Percentiles rank a stretch among this genome's conserved stretches.
phyloP scores from a whole-genome alignment of 1,140 invertebrate genomes.

The Leptopilina boulardi region DNA sequence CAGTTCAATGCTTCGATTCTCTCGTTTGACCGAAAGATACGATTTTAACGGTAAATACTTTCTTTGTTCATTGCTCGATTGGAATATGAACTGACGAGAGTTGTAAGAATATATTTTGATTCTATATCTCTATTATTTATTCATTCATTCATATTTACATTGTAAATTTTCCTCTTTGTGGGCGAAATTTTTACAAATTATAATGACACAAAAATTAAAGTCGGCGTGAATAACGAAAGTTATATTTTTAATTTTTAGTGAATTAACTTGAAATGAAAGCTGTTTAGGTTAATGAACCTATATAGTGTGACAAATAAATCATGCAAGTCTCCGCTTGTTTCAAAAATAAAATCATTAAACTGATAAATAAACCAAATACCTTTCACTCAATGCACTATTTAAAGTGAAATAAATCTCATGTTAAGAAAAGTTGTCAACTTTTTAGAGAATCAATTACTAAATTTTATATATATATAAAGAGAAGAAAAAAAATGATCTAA shows the following conservation, averaged over 20 bases:
- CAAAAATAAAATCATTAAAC: slow-evolving; percentile 1
- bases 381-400: neutral
- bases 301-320: slow-evolving; percentile 18
- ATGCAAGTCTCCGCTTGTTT: slow-evolving; percentile 5
- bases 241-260: neutral
- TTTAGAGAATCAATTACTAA: neutral
- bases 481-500: too few relatives aligned
- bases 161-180: too few relatives aligned
- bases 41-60: slow-evolving; percentile 52
- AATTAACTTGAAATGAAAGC: slow-evolving; percentile 14
- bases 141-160: neutral
- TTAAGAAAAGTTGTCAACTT: neutral
- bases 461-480: neutral
- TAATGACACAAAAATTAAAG: neutral
- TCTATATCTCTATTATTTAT: neutral
- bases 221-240: neutral
- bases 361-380: slow-evolving; percentile 8
- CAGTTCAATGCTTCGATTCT: slow-evolving; percentile 41
- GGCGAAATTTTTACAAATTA: too few relatives aligned
- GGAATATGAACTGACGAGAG: slow-evolving; percentile 36
- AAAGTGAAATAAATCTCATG: neutral
- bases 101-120: neutral
- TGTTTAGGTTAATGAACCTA: neutral
- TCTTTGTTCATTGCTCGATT: slow-evolving; percentile 37
- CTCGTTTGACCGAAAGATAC: slow-evolving; percentile 46